Percentiles rank a stretch among this genome's conserved stretches.
Conservation (phyloP, 1,140 invertebrate genomes). For the Spodoptera litura region DNA sequence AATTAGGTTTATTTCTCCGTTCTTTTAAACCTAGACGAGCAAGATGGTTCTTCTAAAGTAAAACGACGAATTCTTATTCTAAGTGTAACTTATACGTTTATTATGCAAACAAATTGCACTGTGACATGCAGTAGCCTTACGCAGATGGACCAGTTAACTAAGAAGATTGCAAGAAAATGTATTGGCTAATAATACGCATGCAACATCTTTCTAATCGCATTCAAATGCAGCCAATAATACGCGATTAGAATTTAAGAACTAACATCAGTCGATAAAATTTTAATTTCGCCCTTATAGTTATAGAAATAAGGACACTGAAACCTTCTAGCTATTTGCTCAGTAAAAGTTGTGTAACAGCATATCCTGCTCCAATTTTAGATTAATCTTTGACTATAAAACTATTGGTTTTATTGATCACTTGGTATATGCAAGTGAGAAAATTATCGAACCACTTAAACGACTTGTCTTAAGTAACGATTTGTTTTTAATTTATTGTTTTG, state of each 20-base stretch:
- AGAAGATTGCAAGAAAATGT: too few species aligned
- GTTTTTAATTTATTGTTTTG: conserved; percentile 24
- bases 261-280: too few species aligned
- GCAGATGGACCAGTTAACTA: too few species aligned
- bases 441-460: conserved; percentile 32
- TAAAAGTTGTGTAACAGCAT: conserved; percentile 17
- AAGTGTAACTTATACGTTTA: too few species aligned
- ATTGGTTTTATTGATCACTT: conserved; percentile 33
- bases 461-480: conserved; percentile 22
- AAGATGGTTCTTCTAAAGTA: too few species aligned
- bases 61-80: too few species aligned
- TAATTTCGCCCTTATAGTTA: too few species aligned
- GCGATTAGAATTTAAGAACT: conserved; percentile 11
- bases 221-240: conserved; percentile 14
- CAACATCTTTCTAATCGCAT: conserved; percentile 15
- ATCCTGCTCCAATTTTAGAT: conserved; percentile 23
- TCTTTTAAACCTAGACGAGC: too few species aligned
- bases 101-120: too few species aligned
- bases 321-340: neutral
- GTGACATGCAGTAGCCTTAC: too few species aligned
- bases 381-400: conserved; percentile 42
- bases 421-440: conserved; percentile 10
- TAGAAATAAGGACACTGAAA: too few species aligned
- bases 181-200: neutral
- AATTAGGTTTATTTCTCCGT: too few species aligned